Evolutionary conservation across 2,113 vertebrate genomes (phyloP).

Genomic region (Pterocles gutturalis): DNA sequence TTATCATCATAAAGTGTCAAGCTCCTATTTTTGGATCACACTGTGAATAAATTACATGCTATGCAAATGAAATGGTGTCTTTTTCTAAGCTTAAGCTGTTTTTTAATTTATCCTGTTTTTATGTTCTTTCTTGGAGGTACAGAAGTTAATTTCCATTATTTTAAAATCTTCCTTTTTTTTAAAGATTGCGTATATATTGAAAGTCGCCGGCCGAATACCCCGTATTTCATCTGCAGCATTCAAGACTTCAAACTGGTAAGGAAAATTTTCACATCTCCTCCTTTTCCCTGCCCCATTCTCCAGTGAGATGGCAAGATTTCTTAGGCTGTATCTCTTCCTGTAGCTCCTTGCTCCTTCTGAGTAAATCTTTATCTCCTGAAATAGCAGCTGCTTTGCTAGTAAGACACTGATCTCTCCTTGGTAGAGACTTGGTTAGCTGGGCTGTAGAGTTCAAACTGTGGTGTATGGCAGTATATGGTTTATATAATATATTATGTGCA

Average conservation of each 20-base stretch:
- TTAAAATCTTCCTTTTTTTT: conserved; percentile 72
- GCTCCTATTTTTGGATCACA: neutral
- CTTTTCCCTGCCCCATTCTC: neutral
- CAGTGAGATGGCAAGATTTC: neutral
- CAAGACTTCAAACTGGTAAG: conserved; percentile 99
- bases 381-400: neutral
- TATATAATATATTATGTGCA: neutral
- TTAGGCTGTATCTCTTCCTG: neutral
- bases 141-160: conserved; percentile 68
- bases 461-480: neutral
- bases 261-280: conserved; percentile 50
- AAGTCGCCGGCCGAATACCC: conserved; percentile 96
- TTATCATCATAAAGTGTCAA: conserved; percentile 1
- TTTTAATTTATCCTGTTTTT: conserved; percentile 35
- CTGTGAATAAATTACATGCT: neutral
- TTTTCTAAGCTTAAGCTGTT: conserved; percentile 58
- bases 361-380: neutral
- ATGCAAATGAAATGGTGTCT: conserved; percentile 37
- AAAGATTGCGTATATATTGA: conserved; percentile 99
- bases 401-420: rapidly evolving
- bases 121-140: conserved; percentile 27
- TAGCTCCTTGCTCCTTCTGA: neutral
- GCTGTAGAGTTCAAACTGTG: neutral
- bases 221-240: conserved; percentile 99
- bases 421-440: neutral